Evolutionary conservation across 2,888 invertebrate species (phyloP).

Genomic region (Euproctis similis): DNA sequence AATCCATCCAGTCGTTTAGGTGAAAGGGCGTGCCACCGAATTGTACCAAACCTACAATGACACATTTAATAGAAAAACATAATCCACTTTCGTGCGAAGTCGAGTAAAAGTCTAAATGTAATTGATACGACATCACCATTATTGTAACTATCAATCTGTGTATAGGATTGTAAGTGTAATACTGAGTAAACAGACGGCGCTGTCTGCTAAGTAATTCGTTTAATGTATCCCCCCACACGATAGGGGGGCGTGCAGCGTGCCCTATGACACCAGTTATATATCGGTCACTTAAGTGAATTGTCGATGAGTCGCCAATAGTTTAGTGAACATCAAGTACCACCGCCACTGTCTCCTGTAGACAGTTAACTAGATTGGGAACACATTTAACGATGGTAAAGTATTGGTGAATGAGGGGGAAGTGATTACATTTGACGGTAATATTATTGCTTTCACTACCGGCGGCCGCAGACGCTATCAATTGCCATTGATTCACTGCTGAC

Average conservation of each 20-base stretch:
- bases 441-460: not conserved
- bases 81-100: too few species aligned
- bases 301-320: constrained; percentile 20
- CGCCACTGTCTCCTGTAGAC: constrained; percentile 11
- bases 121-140: too few species aligned
- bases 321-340: constrained; percentile 7
- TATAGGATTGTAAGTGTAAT: too few species aligned
- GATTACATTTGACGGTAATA: not conserved
- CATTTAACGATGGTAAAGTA: constrained; percentile 6
- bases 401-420: not conserved
- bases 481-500: too few species aligned
- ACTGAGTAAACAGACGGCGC: not conserved
- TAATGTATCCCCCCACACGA: not conserved
- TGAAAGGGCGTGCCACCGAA: too few species aligned
- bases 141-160: too few species aligned
- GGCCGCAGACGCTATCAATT: too few species aligned
- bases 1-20: too few species aligned
- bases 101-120: too few species aligned
- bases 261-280: constrained; percentile 8
- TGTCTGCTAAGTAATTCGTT: not conserved
- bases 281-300: constrained; percentile 20
- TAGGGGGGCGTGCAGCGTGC: constrained; percentile 3
- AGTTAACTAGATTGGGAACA: constrained; percentile 11
- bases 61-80: too few species aligned
- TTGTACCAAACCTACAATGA: too few species aligned